Conservation (phyloP, 2,113 vertebrate genomes). For the Polypterus senegalus region DNA sequence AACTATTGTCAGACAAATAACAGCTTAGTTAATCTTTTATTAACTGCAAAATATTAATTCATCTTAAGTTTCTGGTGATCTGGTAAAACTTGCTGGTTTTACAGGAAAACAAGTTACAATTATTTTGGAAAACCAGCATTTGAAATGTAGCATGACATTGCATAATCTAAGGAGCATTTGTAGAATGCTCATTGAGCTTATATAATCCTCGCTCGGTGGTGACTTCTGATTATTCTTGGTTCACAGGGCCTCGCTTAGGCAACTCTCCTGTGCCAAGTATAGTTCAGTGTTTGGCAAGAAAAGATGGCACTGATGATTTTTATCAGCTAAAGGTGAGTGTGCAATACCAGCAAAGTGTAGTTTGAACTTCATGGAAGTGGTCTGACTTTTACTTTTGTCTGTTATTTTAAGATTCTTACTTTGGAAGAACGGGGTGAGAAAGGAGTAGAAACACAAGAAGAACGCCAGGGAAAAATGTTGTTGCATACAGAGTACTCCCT, state of each 20-base stretch:
- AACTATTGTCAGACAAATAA: too few relatives aligned
- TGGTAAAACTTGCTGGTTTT: conserved; percentile 6
- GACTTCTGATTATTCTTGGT: not conserved
- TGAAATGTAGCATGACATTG: conserved; percentile 4
- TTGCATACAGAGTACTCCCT: conserved; percentile 93
- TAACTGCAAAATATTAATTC: too few relatives aligned
- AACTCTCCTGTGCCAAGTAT: conserved; percentile 97
- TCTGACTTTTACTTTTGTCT: conserved; percentile 13
- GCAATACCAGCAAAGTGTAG: not conserved
- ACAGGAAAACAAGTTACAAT: conserved; percentile 4
- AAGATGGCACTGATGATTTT: conserved; percentile 94
- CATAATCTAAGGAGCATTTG: too few relatives aligned
- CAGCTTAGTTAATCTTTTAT: too few relatives aligned
- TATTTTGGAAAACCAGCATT: not conserved
- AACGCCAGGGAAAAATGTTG: conserved; percentile 96
- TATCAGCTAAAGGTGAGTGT: conserved; percentile 92
- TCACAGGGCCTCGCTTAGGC: conserved; percentile 82
- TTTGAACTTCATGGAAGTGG: too few relatives aligned
- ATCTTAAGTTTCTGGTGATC: conserved; percentile 2
- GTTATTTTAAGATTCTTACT: conserved; percentile 74
- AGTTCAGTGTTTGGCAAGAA: conserved; percentile 94
- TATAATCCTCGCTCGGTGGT: too few relatives aligned
- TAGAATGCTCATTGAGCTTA: too few relatives aligned
- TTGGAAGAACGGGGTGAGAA: conserved; percentile 83
- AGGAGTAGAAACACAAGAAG: conserved; percentile 84